Evolutionary conservation across 2,888 invertebrate genomes (phyloP), one percentile per base, ranked within the genome.

Genomic region (Pseudeuparius sepicola): DNA sequence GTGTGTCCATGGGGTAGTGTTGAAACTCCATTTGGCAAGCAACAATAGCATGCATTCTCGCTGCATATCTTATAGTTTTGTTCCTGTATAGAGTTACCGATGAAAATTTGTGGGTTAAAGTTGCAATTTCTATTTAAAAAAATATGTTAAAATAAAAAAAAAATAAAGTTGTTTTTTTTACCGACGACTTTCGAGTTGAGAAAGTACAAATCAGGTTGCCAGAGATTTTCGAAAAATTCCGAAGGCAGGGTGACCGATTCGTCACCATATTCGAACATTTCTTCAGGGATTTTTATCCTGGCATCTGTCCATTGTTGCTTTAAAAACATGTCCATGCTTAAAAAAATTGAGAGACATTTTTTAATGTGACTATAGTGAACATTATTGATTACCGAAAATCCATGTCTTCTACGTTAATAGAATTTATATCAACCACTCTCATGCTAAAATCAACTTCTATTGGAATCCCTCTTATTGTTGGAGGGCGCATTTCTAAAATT

Each of bases 11-110:
- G 14, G 86, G 86, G 55, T 86, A 87, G 32, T 83, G 72, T 56
- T 82, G 80, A 57, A 86, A 86, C 57, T 85, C 83, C 83, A 87
- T 86, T 63, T 84, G 83, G 57, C 86, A 87, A 39, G 84, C 85
- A 34, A 86, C 79, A 47, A 84, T 83, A 0, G 84, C 83, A 54
- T 85, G 83, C 81, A 87, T 82, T 43, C 86, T 66, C 1, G 83
- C 83, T 3, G 83, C 76, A 57, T 82, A 86, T 38, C 77, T 67
- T 14, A 86, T 80, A 1, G 85, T 86, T 61, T 79, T 83, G 55
- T 86, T 86, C 47, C 78, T 71, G 54, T 77, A 85, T 41, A 87
- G 61, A 13, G 81, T 83, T 32, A 86, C 83, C 12, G 82, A 82
- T 2, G 84, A 82, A 56, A 84, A 84, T 59, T 81, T 80, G 59